Evolutionary conservation across 2,797 vertebrate genomes (phyloP).

Genomic region (Tapirus indicus): DNA sequence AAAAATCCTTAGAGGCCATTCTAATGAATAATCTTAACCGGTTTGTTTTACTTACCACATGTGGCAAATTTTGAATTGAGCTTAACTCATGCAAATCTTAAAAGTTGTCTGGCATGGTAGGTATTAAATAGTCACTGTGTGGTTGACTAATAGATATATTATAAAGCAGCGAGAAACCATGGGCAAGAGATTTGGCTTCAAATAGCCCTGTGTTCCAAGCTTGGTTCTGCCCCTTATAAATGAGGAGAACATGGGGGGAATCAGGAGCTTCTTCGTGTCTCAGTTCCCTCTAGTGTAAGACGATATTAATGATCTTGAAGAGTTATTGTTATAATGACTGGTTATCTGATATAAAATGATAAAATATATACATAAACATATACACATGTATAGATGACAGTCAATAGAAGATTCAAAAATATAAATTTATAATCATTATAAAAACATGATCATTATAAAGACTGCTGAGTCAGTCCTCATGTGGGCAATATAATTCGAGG

Average conservation of each 20-base stretch:
- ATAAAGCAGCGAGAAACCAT: neutral
- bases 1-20: neutral
- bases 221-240: neutral
- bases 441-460: neutral
- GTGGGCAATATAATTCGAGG: neutral
- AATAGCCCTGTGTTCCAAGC: neutral
- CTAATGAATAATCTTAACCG: neutral
- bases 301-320: neutral
- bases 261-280: neutral
- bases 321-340: neutral
- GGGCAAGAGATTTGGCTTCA: neutral
- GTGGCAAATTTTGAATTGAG: neutral
- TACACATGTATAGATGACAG: neutral
- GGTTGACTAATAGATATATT: neutral
- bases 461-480: neutral
- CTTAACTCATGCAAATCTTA: neutral
- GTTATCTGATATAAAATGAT: neutral
- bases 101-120: neutral
- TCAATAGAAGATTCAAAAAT: neutral
- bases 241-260: neutral
- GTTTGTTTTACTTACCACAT: neutral
- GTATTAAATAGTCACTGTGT: neutral
- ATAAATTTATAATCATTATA: neutral
- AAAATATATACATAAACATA: neutral
- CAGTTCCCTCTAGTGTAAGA: neutral